A percentile compares a stretch with the other conserved stretches of the same genome.
phyloP scores from a whole-genome alignment of 2,797 vertebrate genomes.

The Typhlichthys subterraneus region DNA sequence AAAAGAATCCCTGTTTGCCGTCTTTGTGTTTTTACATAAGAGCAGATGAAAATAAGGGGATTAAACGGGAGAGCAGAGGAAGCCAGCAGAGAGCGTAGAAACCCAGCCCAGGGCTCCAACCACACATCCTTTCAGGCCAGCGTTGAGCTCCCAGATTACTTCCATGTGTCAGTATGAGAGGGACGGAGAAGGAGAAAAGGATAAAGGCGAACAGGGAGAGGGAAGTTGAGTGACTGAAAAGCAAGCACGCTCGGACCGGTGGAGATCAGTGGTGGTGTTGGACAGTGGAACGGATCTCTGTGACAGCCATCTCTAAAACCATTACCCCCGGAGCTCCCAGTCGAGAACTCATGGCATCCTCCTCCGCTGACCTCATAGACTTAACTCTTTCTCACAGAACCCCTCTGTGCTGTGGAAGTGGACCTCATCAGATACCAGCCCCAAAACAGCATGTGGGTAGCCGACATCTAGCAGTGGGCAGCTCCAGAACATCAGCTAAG shows the following conservation, averaged over 20 bases:
- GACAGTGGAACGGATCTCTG: slow-evolving; percentile 83
- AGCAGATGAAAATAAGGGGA: slow-evolving; percentile 72
- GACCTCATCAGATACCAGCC: slow-evolving; percentile 58
- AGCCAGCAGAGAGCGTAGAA: slow-evolving; percentile 74
- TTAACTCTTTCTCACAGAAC: slow-evolving; percentile 69
- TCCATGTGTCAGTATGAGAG: slow-evolving; percentile 73
- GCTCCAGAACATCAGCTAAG: slow-evolving; percentile 48
- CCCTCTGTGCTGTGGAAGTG: slow-evolving; percentile 63
- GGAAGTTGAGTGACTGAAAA: slow-evolving; percentile 68
- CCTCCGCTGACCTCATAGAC: slow-evolving; percentile 66
- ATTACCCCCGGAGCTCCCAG: slow-evolving; percentile 75
- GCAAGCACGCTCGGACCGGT: slow-evolving; percentile 60
- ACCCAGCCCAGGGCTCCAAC: slow-evolving; percentile 67
- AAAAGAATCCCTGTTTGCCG: slow-evolving; percentile 70
- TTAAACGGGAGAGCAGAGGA: slow-evolving; percentile 72
- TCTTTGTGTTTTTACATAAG: slow-evolving; percentile 70
- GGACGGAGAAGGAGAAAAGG: slow-evolving; percentile 58
- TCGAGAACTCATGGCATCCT: slow-evolving; percentile 72
- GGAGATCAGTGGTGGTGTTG: slow-evolving; percentile 70
- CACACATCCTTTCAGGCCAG: slow-evolving; percentile 74
- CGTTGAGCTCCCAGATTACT: slow-evolving; percentile 75
- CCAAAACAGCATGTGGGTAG: slow-evolving; percentile 53
- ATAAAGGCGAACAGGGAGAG: slow-evolving; percentile 61
- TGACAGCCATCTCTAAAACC: slow-evolving; percentile 85
- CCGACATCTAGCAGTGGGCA: slow-evolving; percentile 51